These are phyloP conservation scores for Paedocypris micromegethes DNA, from an alignment of 2,797 vertebrate genomes.

Conservation along the genomic window DNA sequence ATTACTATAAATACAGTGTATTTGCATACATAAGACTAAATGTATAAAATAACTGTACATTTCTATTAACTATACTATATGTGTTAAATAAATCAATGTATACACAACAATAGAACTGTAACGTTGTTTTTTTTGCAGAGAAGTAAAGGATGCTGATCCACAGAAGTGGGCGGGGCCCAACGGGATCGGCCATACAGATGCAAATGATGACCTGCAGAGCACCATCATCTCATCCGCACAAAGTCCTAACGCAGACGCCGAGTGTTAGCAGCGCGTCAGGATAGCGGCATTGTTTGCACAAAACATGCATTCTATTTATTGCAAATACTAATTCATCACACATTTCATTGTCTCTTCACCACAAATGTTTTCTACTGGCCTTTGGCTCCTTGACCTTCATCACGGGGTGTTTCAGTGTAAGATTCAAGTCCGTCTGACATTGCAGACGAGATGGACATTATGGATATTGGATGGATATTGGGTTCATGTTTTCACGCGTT, in stretches of 20 bases:
- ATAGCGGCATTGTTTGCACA: conserved; percentile 64
- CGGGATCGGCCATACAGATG: conserved; percentile 44
- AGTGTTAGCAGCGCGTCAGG: conserved; percentile 58
- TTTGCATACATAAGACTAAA: no score
- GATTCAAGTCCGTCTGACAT: neutral
- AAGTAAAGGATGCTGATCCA: conserved; percentile 35
- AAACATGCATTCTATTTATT: conserved; percentile 48
- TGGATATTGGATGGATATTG: conserved; percentile 9
- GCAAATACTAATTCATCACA: conserved; percentile 16
- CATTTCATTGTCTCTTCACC: conserved; percentile 5
- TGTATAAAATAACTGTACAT: no score
- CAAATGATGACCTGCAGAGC: conserved; percentile 26
- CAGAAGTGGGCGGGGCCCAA: conserved; percentile 51
- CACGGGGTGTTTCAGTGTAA: conserved; percentile 12
- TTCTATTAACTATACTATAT: neutral
- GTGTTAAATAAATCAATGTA: neutral
- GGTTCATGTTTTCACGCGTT: neutral
- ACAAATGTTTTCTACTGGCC: conserved; percentile 3
- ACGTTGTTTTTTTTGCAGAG: conserved; percentile 45
- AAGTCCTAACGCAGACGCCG: conserved; percentile 48
- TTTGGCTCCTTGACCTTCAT: conserved; percentile 5
- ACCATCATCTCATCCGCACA: conserved; percentile 35
- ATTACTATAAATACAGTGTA: no score
- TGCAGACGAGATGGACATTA: neutral
- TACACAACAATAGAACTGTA: no score